Conservation (phyloP, 2,113 vertebrate genomes). For the Erpornis zantholeuca region DNA sequence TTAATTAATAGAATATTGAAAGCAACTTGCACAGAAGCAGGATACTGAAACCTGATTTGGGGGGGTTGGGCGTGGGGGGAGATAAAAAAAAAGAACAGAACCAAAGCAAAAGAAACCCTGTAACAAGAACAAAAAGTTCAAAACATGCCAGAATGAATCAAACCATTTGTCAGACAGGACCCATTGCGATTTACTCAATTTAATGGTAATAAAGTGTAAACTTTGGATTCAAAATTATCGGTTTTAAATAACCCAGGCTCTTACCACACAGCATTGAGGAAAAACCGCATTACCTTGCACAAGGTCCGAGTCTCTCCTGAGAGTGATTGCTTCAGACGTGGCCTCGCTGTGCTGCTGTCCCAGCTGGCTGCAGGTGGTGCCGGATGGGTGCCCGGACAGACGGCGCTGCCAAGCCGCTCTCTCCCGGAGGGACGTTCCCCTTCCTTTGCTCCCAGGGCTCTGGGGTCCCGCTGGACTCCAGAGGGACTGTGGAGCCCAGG, state of each 20-base stretch:
- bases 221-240: slow-evolving; percentile 28
- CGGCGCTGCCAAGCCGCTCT: background rate
- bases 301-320: background rate
- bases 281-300: background rate
- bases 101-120: background rate
- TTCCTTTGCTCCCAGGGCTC: background rate
- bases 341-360: background rate
- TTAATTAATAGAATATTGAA: slow-evolving; percentile 65
- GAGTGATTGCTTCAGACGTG: background rate
- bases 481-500: background rate
- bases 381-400: background rate
- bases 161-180: slow-evolving; percentile 39
- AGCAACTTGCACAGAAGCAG: slow-evolving; percentile 61
- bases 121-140: background rate
- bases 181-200: background rate
- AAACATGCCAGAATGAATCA: background rate
- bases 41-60: background rate
- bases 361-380: background rate
- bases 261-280: background rate
- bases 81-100: background rate
- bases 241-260: slow-evolving; percentile 27
- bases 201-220: slow-evolving; percentile 40
- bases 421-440: background rate
- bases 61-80: too few species aligned
- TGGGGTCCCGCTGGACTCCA: background rate